Base-by-base conservation (phyloP, 2,888 invertebrate genomes). In the Amiota communis region DNA sequence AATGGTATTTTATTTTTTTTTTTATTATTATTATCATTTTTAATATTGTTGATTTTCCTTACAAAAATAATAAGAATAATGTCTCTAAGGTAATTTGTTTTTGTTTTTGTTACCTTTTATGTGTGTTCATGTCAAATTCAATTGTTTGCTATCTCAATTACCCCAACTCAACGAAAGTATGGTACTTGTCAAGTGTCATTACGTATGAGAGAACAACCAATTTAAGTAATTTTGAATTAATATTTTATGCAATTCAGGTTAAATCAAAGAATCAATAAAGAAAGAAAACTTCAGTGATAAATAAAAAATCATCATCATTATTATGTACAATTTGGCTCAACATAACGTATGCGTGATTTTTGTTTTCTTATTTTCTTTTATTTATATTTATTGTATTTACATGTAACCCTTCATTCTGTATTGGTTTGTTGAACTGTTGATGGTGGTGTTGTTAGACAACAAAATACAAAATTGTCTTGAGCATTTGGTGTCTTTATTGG, bases 261-360 rank as follows among this genome's bases (percentile, higher is more conserved):
- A 79, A 83, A 84, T 70, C 6, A 79, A 83, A 84, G 48, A 64
- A 23, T 23, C n/a, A n/a, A 23, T 23, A 23, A 64, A 23, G 13
- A 64, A 46, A 46, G 4, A 17, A 64, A 46, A 48, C 3, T 65
- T n/a, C 8, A n/a, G n/a, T 61, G 65, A 65, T 46, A 61, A 61
- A 8, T 17, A 61, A 61, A 61, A 61, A 61, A 61, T 15, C n/a
- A 36, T 61, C n/a, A 9, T 13, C 20, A 61, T 23, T 23, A 61
- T 17, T 1, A 2, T 2, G 23, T 23, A n/a, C 8, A 17, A 12
- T 70, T 71, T 77, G 70, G 76, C 74, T 70, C 76, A 73, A 75
- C 72, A 76, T 70, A 74, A 75, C 85, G 82, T 82, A 84, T 83
- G 75, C 78, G 83, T 75, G 75, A 83, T 84, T 81, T 83, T 79